Conservation (phyloP, 1,140 invertebrate species). For the Hormaphis cornu region DNA sequence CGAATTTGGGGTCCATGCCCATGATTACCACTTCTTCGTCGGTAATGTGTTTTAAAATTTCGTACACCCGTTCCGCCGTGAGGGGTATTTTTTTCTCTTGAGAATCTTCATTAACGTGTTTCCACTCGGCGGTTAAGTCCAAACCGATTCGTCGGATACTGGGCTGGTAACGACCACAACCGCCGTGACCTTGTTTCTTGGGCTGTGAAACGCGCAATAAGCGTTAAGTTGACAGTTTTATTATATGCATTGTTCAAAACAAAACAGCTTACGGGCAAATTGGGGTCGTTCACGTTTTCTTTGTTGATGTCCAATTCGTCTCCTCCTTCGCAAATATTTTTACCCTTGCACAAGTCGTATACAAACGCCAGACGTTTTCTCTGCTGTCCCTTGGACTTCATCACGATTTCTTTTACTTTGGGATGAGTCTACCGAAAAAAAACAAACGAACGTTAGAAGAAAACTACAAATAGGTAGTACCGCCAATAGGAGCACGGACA, state of each 20-base stretch:
- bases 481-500: too few relatives aligned
- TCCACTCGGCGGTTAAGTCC: constrained; percentile 94
- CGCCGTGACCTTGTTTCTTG: constrained; percentile 78
- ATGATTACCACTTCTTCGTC: constrained; percentile 95
- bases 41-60: constrained; percentile 93
- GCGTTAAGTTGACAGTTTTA: not conserved
- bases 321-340: constrained; percentile 96
- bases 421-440: constrained; percentile 64
- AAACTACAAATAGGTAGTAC: not conserved
- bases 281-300: constrained; percentile 47
- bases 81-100: constrained; percentile 91
- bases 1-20: constrained; percentile 92
- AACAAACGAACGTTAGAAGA: not conserved
- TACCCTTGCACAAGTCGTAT: constrained; percentile 96
- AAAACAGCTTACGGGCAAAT: constrained; percentile 23
- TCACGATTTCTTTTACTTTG: constrained; percentile 94
- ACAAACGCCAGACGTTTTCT: constrained; percentile 88
- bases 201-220: constrained; percentile 37
- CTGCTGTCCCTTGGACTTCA: constrained; percentile 94
- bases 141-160: constrained; percentile 78
- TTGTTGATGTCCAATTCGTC: constrained; percentile 91
- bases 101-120: constrained; percentile 94
- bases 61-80: constrained; percentile 89
- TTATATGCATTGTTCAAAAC: too few relatives aligned
- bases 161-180: constrained; percentile 96